Percentiles rank a stretch among this genome's conserved stretches.
Evolutionary conservation across 2,113 vertebrate genomes (phyloP).

Genomic region (Ornithorhynchus anatinus): DNA sequence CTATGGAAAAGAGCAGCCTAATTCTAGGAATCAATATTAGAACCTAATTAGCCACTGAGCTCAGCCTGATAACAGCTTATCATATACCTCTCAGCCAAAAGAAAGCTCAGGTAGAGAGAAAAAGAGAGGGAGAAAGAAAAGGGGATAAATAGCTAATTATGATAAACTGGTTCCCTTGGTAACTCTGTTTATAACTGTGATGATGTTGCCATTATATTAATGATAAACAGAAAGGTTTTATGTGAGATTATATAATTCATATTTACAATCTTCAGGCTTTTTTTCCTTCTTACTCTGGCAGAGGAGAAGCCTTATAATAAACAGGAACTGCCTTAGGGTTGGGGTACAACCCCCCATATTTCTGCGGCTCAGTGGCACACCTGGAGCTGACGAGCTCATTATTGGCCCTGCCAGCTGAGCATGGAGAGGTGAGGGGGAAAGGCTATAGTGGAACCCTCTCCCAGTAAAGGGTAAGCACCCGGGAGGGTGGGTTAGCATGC

Average conservation of each 20-base stretch:
- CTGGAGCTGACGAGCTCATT: not conserved
- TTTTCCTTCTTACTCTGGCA: constrained; percentile 31
- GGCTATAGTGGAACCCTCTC: too few species aligned
- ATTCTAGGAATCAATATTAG: constrained; percentile 30
- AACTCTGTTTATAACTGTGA: constrained; percentile 65
- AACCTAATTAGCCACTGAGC: constrained; percentile 30
- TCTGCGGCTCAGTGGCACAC: not conserved
- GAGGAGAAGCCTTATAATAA: constrained; percentile 25
- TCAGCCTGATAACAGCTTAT: constrained; percentile 26
- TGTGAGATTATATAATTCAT: constrained; percentile 39
- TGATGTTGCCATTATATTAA: constrained; percentile 51
- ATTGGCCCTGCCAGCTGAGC: too few species aligned
- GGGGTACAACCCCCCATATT: not conserved
- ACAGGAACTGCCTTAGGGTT: constrained; percentile 1
- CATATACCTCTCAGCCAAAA: constrained; percentile 12
- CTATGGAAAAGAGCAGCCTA: not conserved
- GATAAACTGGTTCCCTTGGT: constrained; percentile 67
- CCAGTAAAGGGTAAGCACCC: too few species aligned
- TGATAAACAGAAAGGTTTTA: constrained; percentile 59
- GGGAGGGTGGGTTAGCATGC: too few species aligned
- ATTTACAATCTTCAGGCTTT: constrained; percentile 1
- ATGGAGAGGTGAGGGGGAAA: too few species aligned
- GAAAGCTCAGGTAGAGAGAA: constrained; percentile 23
- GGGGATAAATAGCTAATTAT: constrained; percentile 57
- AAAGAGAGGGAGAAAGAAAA: constrained; percentile 16